phyloP scores from a whole-genome alignment of 2,113 vertebrate species.

The Circaetus gallicus region DNA sequence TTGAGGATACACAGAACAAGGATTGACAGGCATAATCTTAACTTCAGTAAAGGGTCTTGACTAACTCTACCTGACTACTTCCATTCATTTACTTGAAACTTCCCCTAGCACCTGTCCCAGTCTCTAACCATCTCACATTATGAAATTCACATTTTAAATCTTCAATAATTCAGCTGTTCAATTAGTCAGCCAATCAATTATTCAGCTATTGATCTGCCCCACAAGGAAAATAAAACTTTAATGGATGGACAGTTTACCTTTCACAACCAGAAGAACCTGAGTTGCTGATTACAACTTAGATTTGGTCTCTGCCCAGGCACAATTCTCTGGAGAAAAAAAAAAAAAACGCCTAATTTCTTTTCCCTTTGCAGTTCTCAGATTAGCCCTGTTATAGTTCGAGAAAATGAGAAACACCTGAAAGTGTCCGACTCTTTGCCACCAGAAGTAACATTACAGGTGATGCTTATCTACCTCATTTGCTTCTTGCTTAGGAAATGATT shows the following conservation, averaged over 20 bases:
- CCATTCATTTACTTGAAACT: not conserved
- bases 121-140: not conserved
- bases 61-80: not conserved
- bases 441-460: not conserved
- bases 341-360: not conserved
- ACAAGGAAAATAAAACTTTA: slow-evolving; percentile 30
- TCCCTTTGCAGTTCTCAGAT: not conserved
- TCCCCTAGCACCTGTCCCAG: not conserved
- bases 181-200: slow-evolving; percentile 19
- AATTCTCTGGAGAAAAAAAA: not conserved
- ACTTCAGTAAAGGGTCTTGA: not conserved
- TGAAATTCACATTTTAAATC: slow-evolving; percentile 20
- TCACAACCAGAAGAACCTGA: not conserved
- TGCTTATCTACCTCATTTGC: not conserved
- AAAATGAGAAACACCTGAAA: slow-evolving; percentile 9
- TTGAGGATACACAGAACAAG: not conserved
- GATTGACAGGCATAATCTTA: not conserved
- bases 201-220: slow-evolving; percentile 17
- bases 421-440: not conserved
- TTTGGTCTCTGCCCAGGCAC: not conserved
- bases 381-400: not conserved
- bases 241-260: not conserved
- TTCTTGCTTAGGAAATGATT: not conserved
- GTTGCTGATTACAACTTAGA: not conserved
- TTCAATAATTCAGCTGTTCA: slow-evolving; percentile 49